Conservation (phyloP, 2,797 vertebrate species). For the Antrozous pallidus region DNA sequence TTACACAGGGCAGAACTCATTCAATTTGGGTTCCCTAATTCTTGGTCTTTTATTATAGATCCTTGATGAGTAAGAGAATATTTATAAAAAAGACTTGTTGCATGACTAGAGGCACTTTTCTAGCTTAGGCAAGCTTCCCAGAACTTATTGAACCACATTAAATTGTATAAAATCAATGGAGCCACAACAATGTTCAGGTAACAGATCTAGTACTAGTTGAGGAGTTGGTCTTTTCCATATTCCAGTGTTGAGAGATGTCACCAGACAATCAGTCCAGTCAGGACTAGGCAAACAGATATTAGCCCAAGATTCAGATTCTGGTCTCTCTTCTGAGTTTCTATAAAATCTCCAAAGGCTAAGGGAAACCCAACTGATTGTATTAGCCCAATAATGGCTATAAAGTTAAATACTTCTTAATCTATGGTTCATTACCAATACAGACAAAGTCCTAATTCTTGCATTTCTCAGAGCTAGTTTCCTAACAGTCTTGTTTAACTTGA, state of each 20-base stretch:
- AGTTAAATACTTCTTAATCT: conserved; percentile 30
- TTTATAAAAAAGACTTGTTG: background rate
- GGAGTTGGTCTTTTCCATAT: background rate
- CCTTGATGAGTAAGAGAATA: background rate
- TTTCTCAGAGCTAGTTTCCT: conserved; percentile 1
- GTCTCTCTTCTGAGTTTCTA: conserved; percentile 6
- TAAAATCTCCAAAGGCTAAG: background rate
- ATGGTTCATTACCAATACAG: background rate
- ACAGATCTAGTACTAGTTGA: background rate
- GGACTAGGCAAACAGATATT: background rate
- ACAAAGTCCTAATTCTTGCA: background rate
- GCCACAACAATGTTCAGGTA: background rate
- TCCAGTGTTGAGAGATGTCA: background rate
- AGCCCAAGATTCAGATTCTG: background rate
- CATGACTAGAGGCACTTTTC: background rate
- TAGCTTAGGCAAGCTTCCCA: background rate
- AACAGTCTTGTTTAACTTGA: background rate
- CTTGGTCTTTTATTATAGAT: background rate
- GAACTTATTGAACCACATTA: background rate
- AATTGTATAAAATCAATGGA: background rate
- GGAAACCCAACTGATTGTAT: background rate
- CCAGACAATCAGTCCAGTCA: background rate
- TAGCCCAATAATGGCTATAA: background rate
- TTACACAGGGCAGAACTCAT: background rate
- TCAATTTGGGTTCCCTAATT: background rate